Conservation (phyloP, 2,888 invertebrate genomes). For the Ennomos erosarius region DNA sequence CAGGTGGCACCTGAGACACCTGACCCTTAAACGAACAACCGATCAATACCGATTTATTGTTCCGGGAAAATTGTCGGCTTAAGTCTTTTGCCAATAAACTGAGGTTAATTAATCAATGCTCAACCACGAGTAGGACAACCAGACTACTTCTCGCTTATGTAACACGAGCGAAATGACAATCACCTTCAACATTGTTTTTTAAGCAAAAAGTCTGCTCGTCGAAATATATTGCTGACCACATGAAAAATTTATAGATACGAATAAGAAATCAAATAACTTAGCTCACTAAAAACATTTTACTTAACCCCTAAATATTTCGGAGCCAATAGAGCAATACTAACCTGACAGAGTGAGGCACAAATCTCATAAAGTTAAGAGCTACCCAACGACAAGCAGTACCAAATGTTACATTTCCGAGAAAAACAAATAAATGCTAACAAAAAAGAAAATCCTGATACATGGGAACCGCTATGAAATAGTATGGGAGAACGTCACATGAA, state of each 20-base stretch:
- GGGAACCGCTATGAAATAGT: constrained; percentile 28
- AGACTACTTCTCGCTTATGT: too few relatives aligned
- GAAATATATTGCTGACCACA: too few relatives aligned
- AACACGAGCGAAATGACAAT: too few relatives aligned
- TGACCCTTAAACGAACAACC: neutral
- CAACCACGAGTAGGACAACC: too few relatives aligned
- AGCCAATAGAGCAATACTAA: constrained; percentile 3
- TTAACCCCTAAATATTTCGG: neutral
- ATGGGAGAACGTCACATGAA: constrained; percentile 44
- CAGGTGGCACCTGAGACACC: constrained; percentile 2
- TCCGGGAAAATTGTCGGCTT: too few relatives aligned
- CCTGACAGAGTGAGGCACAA: constrained; percentile 10
- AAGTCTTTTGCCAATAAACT: too few relatives aligned
- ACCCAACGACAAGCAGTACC: constrained; percentile 11
- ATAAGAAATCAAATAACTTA: too few relatives aligned
- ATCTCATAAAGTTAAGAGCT: constrained; percentile 7
- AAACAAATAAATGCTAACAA: constrained; percentile 44
- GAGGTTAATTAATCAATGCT: too few relatives aligned
- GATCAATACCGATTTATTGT: neutral
- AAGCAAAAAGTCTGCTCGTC: too few relatives aligned
- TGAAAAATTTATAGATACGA: too few relatives aligned
- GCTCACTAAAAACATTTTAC: neutral
- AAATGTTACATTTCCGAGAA: constrained; percentile 25
- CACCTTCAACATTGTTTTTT: too few relatives aligned
- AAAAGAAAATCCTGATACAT: constrained; percentile 38